Base-by-base conservation (phyloP, 1,140 invertebrate genomes). In the Drosophila tristis region DNA sequence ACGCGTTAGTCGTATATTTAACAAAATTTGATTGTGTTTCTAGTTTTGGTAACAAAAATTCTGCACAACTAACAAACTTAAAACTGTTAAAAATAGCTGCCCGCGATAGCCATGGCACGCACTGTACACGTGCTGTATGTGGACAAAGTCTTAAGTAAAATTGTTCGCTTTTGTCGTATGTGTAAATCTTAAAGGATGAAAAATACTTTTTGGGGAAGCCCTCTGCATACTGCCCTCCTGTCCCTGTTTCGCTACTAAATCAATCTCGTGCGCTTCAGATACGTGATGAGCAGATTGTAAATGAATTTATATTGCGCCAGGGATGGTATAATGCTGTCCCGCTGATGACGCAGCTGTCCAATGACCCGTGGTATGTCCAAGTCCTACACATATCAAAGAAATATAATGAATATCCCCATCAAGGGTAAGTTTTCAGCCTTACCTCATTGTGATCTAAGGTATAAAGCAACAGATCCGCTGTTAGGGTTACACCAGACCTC, bases 371-470 rank as follows among this genome's bases (percentile, higher is more conserved):
- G 95, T 75, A 97, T 95, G 92, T 96, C 96, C 61, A 97, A 92
- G 90, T 96, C 95, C 95, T 96, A 91, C 2, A 92, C 66, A 87
- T 72, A 31, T 6, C 51, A 16, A 11, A 48, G 57, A 23, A 7
- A 48, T 20, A 8, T 9, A 31, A 49, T 50, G 6, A n/a, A 42
- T 23, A n/a, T 8, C 1, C 5, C 0, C 2, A 11, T 13, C 3
- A 4, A 26, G 45, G 0, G 7, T 4, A 3, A n/a, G 56, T 57
- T 39, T 20, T 8, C 39, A 5, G 0, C 16, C 90, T 91, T 92
- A 97, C 96, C 94, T 97, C 96, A 92, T 97, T 97, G 85, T 97
- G 95, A 93, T 97, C 96, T n/a, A 97, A 92, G 51, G 96, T 96
- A 91, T 97, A 96, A 16, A 97, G 94, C 78, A 98, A 93, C 51